These are phyloP conservation scores for Parnassius mnemosyne DNA, from an alignment of 2,888 invertebrate species.

Conservation along the genomic window DNA sequence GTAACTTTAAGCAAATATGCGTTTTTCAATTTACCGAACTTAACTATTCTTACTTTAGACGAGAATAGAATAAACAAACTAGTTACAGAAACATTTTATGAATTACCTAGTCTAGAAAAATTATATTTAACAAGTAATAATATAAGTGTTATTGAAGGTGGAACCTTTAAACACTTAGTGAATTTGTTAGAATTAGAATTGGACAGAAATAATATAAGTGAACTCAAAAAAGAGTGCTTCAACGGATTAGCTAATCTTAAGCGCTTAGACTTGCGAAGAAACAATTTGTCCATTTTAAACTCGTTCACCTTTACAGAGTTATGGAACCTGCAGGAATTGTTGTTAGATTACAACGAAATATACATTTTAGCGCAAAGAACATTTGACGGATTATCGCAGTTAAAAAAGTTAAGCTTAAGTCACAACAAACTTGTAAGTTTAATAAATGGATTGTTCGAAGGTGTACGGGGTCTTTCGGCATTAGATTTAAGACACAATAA, in stretches of 20 bases:
- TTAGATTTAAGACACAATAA: conserved; percentile 89
- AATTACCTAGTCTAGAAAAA: conserved; percentile 85
- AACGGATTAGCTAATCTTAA: conserved; percentile 86
- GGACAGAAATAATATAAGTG: conserved; percentile 87
- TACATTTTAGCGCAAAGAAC: conserved; percentile 88
- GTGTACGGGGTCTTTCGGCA: conserved; percentile 85
- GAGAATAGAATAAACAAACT: conserved; percentile 88
- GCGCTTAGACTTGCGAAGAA: conserved; percentile 86
- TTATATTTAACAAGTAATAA: conserved; percentile 93
- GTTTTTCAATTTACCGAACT: conserved; percentile 86
- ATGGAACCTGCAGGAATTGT: conserved; percentile 85
- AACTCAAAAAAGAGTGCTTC: conserved; percentile 88
- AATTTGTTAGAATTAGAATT: conserved; percentile 90
- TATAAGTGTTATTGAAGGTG: conserved; percentile 90
- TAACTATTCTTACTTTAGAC: conserved; percentile 85
- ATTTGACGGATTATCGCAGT: conserved; percentile 86
- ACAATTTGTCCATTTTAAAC: conserved; percentile 87
- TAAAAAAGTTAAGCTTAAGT: conserved; percentile 86
- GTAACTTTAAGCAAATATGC: conserved; percentile 83
- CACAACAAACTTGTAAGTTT: conserved; percentile 87
- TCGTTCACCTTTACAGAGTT: conserved; percentile 90
- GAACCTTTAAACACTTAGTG: conserved; percentile 87
- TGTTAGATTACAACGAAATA: conserved; percentile 85
- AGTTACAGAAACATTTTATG: conserved; percentile 87
- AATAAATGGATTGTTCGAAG: conserved; percentile 85